Evolutionary conservation across 1,140 invertebrate genomes (phyloP), one percentile per base, ranked within the genome.

Genomic region (Dendrolimus kikuchii): DNA sequence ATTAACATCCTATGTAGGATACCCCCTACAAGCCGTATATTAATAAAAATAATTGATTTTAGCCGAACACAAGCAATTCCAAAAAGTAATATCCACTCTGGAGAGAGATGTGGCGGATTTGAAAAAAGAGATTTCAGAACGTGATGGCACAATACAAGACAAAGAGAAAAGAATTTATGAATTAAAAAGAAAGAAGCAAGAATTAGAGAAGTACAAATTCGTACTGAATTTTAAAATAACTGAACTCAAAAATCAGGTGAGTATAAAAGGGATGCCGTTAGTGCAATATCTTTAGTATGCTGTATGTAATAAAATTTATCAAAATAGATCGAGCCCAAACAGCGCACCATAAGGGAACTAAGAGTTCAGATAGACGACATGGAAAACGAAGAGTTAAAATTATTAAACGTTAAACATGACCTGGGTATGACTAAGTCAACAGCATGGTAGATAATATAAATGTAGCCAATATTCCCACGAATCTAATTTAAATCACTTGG

Each of bases 191-290:
- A 95, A 92, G 68, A 97, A 96, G 70, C 92, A 95, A 69, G 95
- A 97, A 77, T 74, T 97, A 53, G 95, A 97, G 69, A 98, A 97
- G 73, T 95, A 94, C 65, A 96, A 95, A 74, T 96, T 95, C 80
- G 94, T 97, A 7, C 80, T 97, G 9, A 95, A 96, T 66, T 95
- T 96, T 68, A 96, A 96, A 82, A 95, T 97, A 40, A 91, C 92
- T 43, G 95, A 97, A 75, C 73, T 96, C 6, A 94, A 95, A 74
- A 91, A 91, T 80, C 90, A 94, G 75, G 87, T 87, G 55, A 53
- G 61, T 50, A 41, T n/a, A 5, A 43, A 43, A 43, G 10, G 42
- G 5, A 23, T 23, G 23, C 23, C 3, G 8, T 43, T 43, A n/a
- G 42, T 49, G 47, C 23, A 49, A 40, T 40, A 38, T 38, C 7